phyloP scores from a whole-genome alignment of 1,140 invertebrate genomes.

The Brachionus rubens region DNA sequence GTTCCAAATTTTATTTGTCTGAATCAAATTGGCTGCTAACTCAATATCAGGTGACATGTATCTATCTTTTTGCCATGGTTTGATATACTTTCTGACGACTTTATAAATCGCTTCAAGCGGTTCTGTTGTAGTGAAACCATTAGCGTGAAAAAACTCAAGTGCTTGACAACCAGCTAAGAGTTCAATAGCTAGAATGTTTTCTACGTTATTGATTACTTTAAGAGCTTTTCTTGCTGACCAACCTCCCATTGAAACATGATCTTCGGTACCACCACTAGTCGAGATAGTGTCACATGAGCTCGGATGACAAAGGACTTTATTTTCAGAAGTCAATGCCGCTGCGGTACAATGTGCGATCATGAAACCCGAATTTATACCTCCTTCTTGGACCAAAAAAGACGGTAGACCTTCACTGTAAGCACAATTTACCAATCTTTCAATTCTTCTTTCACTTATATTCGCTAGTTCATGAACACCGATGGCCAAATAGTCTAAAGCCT shows the following conservation, averaged over 20 bases:
- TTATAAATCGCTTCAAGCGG: conserved; percentile 70
- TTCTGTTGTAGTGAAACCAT: conserved; percentile 66
- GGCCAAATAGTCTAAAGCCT: conserved; percentile 70
- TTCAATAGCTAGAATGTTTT: conserved; percentile 70
- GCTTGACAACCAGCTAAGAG: conserved; percentile 71
- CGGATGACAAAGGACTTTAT: conserved; percentile 73
- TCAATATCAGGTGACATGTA: conserved; percentile 70
- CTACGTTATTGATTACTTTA: conserved; percentile 68
- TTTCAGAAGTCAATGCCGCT: conserved; percentile 69
- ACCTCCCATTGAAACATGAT: conserved; percentile 74
- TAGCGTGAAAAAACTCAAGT: conserved; percentile 70
- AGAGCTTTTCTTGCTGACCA: conserved; percentile 70
- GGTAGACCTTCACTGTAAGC: conserved; percentile 68
- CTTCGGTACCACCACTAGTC: conserved; percentile 73
- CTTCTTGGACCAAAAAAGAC: conserved; percentile 69
- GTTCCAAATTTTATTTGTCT: conserved; percentile 61
- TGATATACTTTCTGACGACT: conserved; percentile 56
- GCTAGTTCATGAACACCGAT: conserved; percentile 72
- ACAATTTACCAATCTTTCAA: conserved; percentile 71
- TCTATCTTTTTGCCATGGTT: conserved; percentile 68
- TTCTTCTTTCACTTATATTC: conserved; percentile 70
- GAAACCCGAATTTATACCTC: conserved; percentile 73
- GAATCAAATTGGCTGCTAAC: conserved; percentile 64
- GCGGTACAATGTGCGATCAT: conserved; percentile 75
- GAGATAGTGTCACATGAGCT: conserved; percentile 70